Base-by-base conservation (phyloP, 2,888 invertebrate species). In the Aleiodes testaceus region DNA sequence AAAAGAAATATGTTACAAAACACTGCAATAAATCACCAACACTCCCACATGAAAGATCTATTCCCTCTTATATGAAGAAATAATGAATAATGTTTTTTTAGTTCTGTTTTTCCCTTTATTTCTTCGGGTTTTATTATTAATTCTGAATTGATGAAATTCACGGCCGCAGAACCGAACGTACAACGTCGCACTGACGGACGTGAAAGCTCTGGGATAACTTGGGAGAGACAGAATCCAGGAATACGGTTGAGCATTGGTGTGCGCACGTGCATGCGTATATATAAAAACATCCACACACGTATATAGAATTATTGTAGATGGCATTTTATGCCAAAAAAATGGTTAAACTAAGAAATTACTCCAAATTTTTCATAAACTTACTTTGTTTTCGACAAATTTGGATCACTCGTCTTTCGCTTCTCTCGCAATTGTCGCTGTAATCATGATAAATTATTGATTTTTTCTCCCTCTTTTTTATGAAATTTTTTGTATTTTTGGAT, bases 401-500 rank as follows among this genome's bases (percentile, higher is more conserved):
- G 94, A 89, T 95, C 94, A 83, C 94, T 94, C 80, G 93, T 93
- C 89, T 94, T 94, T 82, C 94, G 90, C 80, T 93, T 91, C 85
- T 92, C 92, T 75, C 92, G 89, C 76, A 89, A 83, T 85, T 92
- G 92, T 80, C 93, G 90, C 91, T 92, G 90, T 12, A 90, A 90
- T 79, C 47, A 64, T 22, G 11, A 16, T 53, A 53, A 20, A 53
- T 3, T 11, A 53, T 18, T 18, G 4, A 22, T 20, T 20, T 53
- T 53, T 0, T 52, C 18, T 52, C 11, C 11, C 1, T 52, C 18
- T 20, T 52, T 18, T 18, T 4, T 6, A 52, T n/a, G 16, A 52
- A 20, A 9, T 5, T 12, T 26, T 26, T 26, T 26, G 26, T 26
- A 26, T 26, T 26, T 5, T 26, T 5, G 3, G 18, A n/a, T 20